Percentiles rank a stretch among this genome's conserved stretches.
These are phyloP conservation scores for Synanthedon tipuliformis DNA, from an alignment of 2,888 invertebrate genomes.

Conservation along the genomic window DNA sequence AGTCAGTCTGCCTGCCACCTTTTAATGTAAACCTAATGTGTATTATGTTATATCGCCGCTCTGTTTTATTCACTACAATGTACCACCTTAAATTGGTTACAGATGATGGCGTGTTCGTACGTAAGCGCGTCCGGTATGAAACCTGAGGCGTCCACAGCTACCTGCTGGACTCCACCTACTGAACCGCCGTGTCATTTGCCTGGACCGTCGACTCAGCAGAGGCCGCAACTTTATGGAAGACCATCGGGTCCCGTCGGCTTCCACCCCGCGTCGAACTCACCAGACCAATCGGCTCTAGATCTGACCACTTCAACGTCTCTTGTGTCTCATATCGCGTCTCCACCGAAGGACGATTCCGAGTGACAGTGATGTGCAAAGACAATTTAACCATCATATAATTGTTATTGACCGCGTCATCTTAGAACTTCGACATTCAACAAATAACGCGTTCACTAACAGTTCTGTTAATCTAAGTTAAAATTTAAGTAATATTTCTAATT, in stretches of 20 bases:
- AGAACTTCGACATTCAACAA: conserved; percentile 9
- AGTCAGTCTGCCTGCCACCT: no score
- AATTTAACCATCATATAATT: conserved; percentile 20
- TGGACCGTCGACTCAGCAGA: conserved; percentile 13
- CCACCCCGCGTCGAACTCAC: neutral
- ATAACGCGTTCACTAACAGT: conserved; percentile 33
- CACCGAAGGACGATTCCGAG: conserved; percentile 26
- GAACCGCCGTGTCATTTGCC: conserved; percentile 16
- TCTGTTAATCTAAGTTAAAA: conserved; percentile 29
- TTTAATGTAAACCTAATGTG: neutral
- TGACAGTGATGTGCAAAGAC: conserved; percentile 62
- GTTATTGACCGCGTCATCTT: conserved; percentile 25
- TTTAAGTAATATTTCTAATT: conserved; percentile 58
- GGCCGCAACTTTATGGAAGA: conserved; percentile 14
- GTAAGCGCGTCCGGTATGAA: conserved; percentile 46
- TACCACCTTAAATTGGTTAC: conserved; percentile 24
- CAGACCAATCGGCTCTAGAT: conserved; percentile 31
- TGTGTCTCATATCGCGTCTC: conserved; percentile 20
- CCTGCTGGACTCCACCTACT: conserved; percentile 51
- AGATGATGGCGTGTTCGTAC: conserved; percentile 70
- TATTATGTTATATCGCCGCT: no score
- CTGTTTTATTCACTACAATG: neutral
- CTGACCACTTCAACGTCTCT: conserved; percentile 35
- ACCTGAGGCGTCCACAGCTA: conserved; percentile 34
- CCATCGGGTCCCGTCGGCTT: conserved; percentile 4